Evolutionary conservation across 2,888 invertebrate genomes (phyloP).

Genomic region (Drosophila eohydei): DNA sequence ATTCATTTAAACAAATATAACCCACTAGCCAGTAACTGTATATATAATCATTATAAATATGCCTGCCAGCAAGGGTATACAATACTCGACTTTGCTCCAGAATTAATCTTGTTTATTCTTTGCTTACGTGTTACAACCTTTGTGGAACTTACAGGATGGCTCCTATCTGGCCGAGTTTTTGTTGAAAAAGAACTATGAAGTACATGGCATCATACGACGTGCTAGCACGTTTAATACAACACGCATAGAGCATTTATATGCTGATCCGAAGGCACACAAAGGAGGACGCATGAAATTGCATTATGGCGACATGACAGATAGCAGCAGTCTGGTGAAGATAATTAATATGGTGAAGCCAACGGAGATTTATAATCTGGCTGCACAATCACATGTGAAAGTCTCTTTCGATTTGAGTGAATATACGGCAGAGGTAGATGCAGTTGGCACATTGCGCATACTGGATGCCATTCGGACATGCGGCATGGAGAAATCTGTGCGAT

Average conservation of each 20-base stretch:
- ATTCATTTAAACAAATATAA: not conserved
- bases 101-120: constrained; percentile 6
- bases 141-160: constrained; percentile 90
- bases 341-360: constrained; percentile 89
- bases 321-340: constrained; percentile 95
- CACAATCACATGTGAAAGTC: constrained; percentile 99
- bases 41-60: not conserved
- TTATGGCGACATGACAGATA: constrained; percentile 99
- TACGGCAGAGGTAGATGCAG: constrained; percentile 98
- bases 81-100: not conserved
- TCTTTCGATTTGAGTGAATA: constrained; percentile 99
- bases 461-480: constrained; percentile 97
- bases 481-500: constrained; percentile 91
- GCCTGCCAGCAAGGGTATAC: not conserved
- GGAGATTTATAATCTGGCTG: constrained; percentile 99
- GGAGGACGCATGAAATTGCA: constrained; percentile 96
- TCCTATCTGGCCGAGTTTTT: constrained; percentile 98
- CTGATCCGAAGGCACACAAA: constrained; percentile 94
- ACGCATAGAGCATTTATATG: constrained; percentile 97
- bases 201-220: constrained; percentile 97
- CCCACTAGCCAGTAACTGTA: not conserved
- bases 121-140: constrained; percentile 50
- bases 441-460: constrained; percentile 95
- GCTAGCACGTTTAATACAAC: constrained; percentile 98
- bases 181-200: constrained; percentile 95